Evolutionary conservation across 1,140 invertebrate species (phyloP).

Genomic region (Neuroterus valhalla): DNA sequence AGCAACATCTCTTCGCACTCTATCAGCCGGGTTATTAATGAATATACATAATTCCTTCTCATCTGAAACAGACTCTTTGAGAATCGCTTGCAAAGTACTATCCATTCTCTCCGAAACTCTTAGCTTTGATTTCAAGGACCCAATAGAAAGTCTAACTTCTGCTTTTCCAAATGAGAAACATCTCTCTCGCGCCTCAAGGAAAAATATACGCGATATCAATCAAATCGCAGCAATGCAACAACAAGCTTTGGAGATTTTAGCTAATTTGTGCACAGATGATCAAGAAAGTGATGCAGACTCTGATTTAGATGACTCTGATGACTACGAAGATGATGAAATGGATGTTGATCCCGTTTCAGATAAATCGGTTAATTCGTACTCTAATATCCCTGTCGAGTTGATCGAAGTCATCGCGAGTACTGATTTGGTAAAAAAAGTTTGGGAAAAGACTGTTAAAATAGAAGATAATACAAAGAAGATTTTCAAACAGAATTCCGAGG

Average conservation of each 20-base stretch:
- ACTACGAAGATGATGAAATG: constrained; percentile 64
- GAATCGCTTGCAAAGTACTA: constrained; percentile 66
- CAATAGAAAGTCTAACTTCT: constrained; percentile 50
- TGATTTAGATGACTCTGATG: constrained; percentile 72
- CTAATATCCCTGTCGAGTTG: constrained; percentile 72
- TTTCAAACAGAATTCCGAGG: constrained; percentile 73
- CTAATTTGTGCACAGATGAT: constrained; percentile 84
- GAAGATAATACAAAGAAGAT: constrained; percentile 74
- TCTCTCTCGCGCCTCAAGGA: constrained; percentile 57
- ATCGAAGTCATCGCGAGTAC: constrained; percentile 75
- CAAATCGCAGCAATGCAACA: constrained; percentile 79
- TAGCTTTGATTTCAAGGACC: constrained; percentile 60
- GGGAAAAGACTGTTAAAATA: constrained; percentile 73
- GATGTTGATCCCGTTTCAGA: constrained; percentile 68
- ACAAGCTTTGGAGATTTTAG: constrained; percentile 81
- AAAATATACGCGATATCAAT: constrained; percentile 72
- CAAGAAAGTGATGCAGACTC: constrained; percentile 73
- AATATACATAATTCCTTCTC: constrained; percentile 71
- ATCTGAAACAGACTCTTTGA: constrained; percentile 62
- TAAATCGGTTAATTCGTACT: constrained; percentile 57
- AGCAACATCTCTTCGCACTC: constrained; percentile 75
- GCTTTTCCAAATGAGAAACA: constrained; percentile 57
- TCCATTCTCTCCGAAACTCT: constrained; percentile 72
- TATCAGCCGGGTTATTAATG: constrained; percentile 76
- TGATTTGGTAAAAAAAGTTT: constrained; percentile 77